Conservation (phyloP, 2,113 vertebrate genomes). For the Seriola aureovittata region DNA sequence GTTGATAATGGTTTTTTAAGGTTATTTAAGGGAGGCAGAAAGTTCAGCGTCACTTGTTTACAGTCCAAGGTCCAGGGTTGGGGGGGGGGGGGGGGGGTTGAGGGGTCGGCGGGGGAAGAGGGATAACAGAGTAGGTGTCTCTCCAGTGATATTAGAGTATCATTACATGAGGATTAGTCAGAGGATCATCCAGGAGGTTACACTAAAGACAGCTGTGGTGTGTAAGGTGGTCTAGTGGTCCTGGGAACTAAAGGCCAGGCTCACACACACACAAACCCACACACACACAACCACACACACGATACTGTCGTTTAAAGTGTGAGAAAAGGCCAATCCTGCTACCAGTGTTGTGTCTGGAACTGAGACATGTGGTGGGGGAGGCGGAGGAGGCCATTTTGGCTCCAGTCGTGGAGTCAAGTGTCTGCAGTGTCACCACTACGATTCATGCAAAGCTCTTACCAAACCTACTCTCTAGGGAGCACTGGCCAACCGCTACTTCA, state of each 20-base stretch:
- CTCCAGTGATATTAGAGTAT: slow-evolving; percentile 60
- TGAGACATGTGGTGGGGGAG: slow-evolving; percentile 24
- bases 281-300: slow-evolving; percentile 16
- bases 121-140: slow-evolving; percentile 45
- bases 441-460: slow-evolving; percentile 58
- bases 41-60: slow-evolving; percentile 14
- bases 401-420: slow-evolving; percentile 60
- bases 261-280: not conserved
- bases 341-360: slow-evolving; percentile 58
- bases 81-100: no score
- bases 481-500: slow-evolving; percentile 51
- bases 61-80: slow-evolving; percentile 5
- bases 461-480: slow-evolving; percentile 44
- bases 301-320: slow-evolving; percentile 35
- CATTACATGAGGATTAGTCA: slow-evolving; percentile 71
- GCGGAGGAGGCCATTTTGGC: slow-evolving; percentile 35
- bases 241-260: slow-evolving; percentile 68
- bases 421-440: slow-evolving; percentile 59
- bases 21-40: slow-evolving; percentile 14
- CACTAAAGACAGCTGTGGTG: slow-evolving; percentile 73
- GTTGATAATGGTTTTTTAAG: not conserved
- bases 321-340: slow-evolving; percentile 48
- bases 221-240: slow-evolving; percentile 50
- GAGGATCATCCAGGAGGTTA: slow-evolving; percentile 63
- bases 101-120: not conserved